Evolutionary conservation across 2,113 vertebrate species (phyloP), one percentile per base, ranked within the genome.

Genomic region (Ovis canadensis): DNA sequence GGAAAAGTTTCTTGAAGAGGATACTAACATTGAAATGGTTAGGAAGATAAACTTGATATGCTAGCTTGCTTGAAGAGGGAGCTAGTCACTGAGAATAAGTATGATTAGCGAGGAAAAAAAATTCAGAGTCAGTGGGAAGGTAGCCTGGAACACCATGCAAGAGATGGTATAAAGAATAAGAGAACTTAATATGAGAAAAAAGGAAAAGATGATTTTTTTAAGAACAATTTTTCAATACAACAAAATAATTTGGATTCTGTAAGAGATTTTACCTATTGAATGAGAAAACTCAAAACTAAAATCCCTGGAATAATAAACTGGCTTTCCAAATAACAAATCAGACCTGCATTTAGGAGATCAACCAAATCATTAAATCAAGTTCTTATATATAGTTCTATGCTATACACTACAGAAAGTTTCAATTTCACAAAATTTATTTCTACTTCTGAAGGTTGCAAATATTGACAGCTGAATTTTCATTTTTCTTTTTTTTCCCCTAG

Each of bases 381-480:
- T 77, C 15, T 67, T 52, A 81, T 13, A 94, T 5, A 92, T 6
- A 93, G 55, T 5, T 81, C 40, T 93, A 9, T 96, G 36, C 12
- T 80, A 90, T 16, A 4, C 4, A 91, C 23, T 67, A 52, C 0
- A 95, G 3, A 81, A 93, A 85, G 6, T 89, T 78, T 89, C 7
- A 7, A 6, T 93, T 92, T 83, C 78, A 92, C 54, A 81, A 91
- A 94, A 88, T 85, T 54, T 64, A 95, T 54, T 92, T 94, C 59
- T 93, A 83, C 31, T 81, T 92, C 77, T 85, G 45, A 80, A 94
- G 83, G 36, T 94, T 95, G 88, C 81, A 96, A 85, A 83, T 82
- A 91, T 4, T 86, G 7, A 36, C 40, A 92, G 31, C 4, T 31
- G 67, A n/a, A 43, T 54, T 96, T 94, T 85, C 64, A 86, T 83